These are phyloP conservation scores for Piaya cayana DNA, from an alignment of 2,113 vertebrate genomes.

Conservation along the genomic window DNA sequence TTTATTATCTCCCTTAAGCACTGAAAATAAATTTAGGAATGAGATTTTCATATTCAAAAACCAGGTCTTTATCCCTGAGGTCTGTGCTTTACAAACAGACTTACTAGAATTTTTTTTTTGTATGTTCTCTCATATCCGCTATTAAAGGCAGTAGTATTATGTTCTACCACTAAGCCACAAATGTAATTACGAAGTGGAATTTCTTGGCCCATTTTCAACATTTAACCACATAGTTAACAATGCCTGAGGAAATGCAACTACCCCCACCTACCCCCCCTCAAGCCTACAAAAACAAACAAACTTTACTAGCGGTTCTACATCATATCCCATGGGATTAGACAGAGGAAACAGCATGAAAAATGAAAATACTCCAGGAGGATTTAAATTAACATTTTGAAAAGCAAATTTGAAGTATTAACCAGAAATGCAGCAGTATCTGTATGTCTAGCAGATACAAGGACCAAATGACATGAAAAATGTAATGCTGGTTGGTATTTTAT, in stretches of 20 bases:
- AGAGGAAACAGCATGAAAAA: slow-evolving; percentile 44
- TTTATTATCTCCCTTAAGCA: not conserved
- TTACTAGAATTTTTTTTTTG: not conserved
- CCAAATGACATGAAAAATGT: fast-evolving
- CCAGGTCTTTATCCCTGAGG: not conserved
- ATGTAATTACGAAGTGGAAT: slow-evolving; percentile 10
- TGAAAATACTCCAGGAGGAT: not conserved
- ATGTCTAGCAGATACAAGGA: not conserved
- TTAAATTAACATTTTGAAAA: not conserved
- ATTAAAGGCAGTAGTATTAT: not conserved
- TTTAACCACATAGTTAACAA: slow-evolving; percentile 33
- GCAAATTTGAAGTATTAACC: not conserved
- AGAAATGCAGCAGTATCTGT: not conserved
- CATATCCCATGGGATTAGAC: not conserved
- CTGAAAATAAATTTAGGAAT: not conserved
- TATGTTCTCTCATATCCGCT: not conserved
- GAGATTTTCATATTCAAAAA: not conserved
- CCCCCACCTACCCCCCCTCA: not conserved
- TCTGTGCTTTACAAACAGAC: not conserved
- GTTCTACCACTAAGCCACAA: slow-evolving; percentile 14
- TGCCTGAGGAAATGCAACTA: slow-evolving; percentile 31
- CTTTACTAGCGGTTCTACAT: not conserved
- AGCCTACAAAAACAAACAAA: slow-evolving; percentile 43
- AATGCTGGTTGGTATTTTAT: not conserved
- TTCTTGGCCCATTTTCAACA: slow-evolving; percentile 4